These are phyloP conservation scores for Junco hyemalis DNA, from an alignment of 2,113 vertebrate species.

Conservation along the genomic window DNA sequence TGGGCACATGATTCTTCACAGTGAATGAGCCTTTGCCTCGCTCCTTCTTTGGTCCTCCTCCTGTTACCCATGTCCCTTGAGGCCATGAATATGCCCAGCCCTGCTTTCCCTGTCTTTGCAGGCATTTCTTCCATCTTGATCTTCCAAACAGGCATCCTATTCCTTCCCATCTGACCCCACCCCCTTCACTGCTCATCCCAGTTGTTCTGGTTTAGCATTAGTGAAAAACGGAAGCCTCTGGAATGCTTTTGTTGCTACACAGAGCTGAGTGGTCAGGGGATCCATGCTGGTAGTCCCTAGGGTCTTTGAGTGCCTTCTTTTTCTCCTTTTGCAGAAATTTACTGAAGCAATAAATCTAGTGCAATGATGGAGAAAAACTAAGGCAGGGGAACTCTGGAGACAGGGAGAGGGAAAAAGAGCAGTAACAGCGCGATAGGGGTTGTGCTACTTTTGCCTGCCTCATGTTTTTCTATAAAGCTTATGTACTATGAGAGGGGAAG, in stretches of 20 bases:
- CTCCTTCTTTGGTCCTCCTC: not conserved
- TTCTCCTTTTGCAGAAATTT: conserved; percentile 62
- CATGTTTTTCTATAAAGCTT: not conserved
- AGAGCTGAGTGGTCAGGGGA: conserved; percentile 50
- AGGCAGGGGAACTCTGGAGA: conserved; percentile 63
- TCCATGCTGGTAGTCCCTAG: conserved; percentile 21
- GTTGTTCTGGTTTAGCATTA: conserved; percentile 34
- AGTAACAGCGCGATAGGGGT: not conserved
- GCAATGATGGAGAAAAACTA: conserved; percentile 70
- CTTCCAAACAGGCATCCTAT: not conserved
- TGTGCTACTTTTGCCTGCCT: conserved; percentile 24
- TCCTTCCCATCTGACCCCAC: not conserved
- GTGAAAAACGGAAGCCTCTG: conserved; percentile 39
- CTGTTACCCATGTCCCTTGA: not conserved
- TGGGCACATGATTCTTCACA: not conserved
- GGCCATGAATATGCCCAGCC: not conserved
- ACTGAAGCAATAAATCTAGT: conserved; percentile 72
- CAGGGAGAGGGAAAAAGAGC: not conserved
- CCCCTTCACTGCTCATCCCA: not conserved
- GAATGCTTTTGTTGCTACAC: conserved; percentile 58
- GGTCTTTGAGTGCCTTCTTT: not conserved
- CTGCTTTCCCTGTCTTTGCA: not conserved
- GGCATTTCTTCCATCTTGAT: not conserved
- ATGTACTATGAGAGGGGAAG: not conserved
- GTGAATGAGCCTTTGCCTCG: not conserved